These are phyloP conservation scores for Dione juno DNA, from an alignment of 2,888 invertebrate genomes.

Conservation along the genomic window DNA sequence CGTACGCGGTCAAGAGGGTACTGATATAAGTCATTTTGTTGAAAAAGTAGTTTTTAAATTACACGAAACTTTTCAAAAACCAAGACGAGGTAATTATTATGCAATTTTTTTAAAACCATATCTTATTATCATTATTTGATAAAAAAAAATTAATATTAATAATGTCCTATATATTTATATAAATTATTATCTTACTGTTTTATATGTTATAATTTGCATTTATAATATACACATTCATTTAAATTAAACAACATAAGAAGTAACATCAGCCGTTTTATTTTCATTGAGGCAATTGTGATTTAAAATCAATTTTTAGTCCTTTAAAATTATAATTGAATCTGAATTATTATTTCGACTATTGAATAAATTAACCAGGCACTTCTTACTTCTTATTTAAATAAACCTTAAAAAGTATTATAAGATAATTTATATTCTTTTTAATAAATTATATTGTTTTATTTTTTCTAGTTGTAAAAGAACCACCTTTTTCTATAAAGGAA, in stretches of 20 bases:
- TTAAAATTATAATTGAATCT: too few species aligned
- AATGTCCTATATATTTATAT: neutral
- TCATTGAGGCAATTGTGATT: too few species aligned
- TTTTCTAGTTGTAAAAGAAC: constrained; percentile 92
- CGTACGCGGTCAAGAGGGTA: constrained; percentile 93
- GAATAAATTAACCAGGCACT: too few species aligned
- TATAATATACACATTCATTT: too few species aligned
- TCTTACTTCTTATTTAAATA: too few species aligned
- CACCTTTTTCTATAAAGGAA: constrained; percentile 94
- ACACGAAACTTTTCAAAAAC: constrained; percentile 96
- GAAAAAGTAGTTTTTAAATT: constrained; percentile 96
- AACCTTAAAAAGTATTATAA: neutral
- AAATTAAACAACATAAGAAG: too few species aligned
- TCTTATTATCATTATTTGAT: constrained; percentile 26
- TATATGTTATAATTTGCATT: too few species aligned
- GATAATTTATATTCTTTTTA: neutral
- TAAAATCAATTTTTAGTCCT: too few species aligned
- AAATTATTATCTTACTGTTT: too few species aligned
- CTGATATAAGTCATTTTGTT: constrained; percentile 94
- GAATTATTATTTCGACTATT: too few species aligned
- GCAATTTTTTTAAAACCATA: constrained; percentile 24
- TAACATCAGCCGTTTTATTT: too few species aligned
- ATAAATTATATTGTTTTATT: constrained; percentile 30
- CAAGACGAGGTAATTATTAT: constrained; percentile 89
- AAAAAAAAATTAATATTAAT: constrained; percentile 4